These are phyloP conservation scores for Alethe castanea DNA, from an alignment of 2,113 vertebrate species.

Conservation along the genomic window DNA sequence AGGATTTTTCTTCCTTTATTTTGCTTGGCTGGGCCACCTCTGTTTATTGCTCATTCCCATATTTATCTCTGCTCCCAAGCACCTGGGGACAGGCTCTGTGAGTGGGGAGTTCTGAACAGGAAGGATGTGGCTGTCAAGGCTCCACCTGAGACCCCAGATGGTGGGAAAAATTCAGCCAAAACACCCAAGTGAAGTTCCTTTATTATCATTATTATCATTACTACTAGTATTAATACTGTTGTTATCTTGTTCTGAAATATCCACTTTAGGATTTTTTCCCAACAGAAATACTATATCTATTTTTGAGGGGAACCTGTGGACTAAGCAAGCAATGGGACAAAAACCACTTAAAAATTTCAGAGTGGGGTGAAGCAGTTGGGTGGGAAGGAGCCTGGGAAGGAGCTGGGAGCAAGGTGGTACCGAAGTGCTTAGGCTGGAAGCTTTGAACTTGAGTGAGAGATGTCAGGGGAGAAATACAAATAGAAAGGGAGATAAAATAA, in stretches of 20 bases:
- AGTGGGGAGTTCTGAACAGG: background rate
- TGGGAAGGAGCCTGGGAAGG: background rate
- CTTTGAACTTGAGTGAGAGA: background rate
- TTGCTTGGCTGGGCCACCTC: background rate
- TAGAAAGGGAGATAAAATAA: background rate
- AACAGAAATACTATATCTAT: rapidly evolving
- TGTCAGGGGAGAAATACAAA: background rate
- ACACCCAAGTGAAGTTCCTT: background rate
- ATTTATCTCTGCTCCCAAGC: background rate
- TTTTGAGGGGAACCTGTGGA: background rate
- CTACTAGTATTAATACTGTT: background rate
- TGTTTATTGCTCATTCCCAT: background rate
- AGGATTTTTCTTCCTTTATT: background rate
- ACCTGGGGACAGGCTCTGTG: background rate
- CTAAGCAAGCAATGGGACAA: background rate
- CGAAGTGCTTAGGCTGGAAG: background rate
- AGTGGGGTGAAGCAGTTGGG: background rate
- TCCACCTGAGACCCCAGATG: background rate
- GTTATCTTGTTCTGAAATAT: background rate
- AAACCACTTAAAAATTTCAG: background rate
- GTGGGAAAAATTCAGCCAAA: background rate
- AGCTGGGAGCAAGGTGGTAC: background rate
- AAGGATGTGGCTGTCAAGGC: rapidly evolving
- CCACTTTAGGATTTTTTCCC: background rate
- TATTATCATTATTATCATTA: too few relatives aligned